phyloP scores from a whole-genome alignment of 2,113 vertebrate species.

The Serilophus lunatus region DNA sequence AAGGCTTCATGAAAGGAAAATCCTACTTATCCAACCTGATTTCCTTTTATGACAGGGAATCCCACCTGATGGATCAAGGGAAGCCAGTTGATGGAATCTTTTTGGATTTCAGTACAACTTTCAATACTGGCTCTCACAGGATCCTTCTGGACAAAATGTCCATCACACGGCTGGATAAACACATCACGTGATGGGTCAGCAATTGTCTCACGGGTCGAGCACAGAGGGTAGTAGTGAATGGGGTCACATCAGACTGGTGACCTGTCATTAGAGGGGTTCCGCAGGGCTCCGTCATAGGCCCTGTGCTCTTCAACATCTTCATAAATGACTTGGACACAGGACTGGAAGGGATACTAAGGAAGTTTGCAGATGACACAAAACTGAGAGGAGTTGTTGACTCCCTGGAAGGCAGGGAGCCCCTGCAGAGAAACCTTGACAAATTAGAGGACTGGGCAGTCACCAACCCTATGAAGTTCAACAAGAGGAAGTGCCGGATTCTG shows the following conservation, averaged over 20 bases:
- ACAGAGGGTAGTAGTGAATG: neutral
- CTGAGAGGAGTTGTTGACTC: neutral
- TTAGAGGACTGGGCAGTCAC: neutral
- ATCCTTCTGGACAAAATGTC: neutral
- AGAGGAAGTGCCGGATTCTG: too few relatives aligned
- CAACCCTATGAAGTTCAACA: neutral
- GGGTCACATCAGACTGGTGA: neutral
- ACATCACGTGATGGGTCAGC: neutral
- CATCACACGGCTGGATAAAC: neutral
- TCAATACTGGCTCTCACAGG: neutral
- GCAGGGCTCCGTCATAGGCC: neutral
- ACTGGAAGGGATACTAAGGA: neutral
- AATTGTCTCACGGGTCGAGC: neutral
- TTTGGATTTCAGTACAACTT: neutral
- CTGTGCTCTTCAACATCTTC: neutral
- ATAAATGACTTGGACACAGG: neutral
- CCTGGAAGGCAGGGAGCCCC: neutral
- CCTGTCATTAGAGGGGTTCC: neutral
- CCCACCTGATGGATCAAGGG: neutral
- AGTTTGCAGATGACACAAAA: neutral
- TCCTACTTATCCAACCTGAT: neutral
- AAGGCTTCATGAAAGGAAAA: neutral
- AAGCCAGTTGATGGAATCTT: neutral
- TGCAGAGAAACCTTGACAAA: neutral
- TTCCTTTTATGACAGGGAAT: neutral